Evolutionary conservation across 2,797 vertebrate genomes (phyloP).

Genomic region (Scolopax rusticola): DNA sequence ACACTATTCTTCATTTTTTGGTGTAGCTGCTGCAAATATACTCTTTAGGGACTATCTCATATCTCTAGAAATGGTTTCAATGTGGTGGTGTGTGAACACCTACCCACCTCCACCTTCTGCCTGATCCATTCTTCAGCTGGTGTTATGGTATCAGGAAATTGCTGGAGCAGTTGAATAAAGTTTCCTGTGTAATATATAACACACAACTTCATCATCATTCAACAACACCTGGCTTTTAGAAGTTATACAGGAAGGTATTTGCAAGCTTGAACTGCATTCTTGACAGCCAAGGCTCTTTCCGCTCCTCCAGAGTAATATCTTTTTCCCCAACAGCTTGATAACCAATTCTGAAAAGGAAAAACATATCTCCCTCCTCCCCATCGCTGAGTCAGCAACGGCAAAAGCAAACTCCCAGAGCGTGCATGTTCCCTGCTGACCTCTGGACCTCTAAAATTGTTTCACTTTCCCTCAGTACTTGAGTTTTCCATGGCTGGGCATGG

Average conservation of each 20-base stretch:
- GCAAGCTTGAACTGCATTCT: neutral
- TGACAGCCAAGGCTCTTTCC: neutral
- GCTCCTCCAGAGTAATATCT: neutral
- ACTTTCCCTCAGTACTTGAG: neutral
- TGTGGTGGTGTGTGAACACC: neutral
- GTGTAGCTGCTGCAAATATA: neutral
- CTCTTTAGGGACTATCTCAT: neutral
- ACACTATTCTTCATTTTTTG: neutral
- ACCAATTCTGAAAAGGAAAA: slow-evolving; percentile 25
- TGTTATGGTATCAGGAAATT: neutral
- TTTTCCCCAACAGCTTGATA: neutral
- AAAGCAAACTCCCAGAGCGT: neutral
- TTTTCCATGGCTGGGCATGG: neutral
- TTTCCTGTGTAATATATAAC: neutral
- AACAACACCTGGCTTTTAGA: neutral
- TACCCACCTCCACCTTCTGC: neutral
- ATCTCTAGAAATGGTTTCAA: neutral
- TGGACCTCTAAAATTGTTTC: neutral
- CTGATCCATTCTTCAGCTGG: neutral
- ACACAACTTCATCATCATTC: neutral
- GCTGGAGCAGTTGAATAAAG: neutral
- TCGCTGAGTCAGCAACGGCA: neutral
- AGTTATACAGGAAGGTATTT: neutral
- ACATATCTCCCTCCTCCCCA: neutral
- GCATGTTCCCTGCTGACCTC: neutral